Base-by-base conservation (phyloP, 92 coral and sea anemone species). In the Virgularia gustaviana region DNA sequence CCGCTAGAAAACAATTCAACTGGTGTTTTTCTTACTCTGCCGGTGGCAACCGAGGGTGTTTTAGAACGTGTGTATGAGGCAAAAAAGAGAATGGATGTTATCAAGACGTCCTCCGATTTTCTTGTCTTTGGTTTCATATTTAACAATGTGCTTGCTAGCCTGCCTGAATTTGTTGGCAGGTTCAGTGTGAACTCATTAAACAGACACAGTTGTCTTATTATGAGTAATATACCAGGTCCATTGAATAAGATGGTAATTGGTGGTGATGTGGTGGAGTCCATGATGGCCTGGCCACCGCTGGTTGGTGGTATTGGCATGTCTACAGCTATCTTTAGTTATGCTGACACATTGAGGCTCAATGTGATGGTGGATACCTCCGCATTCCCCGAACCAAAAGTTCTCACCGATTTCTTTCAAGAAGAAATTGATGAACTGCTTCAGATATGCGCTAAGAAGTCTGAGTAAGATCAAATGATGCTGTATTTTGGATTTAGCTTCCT, bases 201-300 rank as follows among this genome's bases (percentile, higher is more conserved):
- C 51, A 71, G 71, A 10, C 98, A 92, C 67, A 81, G 92, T 42
- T 90, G 90, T 25, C 44, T 92, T 77, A 89, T 92, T 29, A 85
- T 92, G 39, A 89, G 96, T 65, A 92, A 92, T 51, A 92, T 92
- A 6, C 98, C 98, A 0, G 98, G 98, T 3, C 98, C 98, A 0
- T 85, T 92, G 62, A 85, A 89, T 29, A 81, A 85, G 57, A 65
- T 89, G 73, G 96, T 83, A 74, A 79, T 92, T 63, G 79, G 75
- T 19, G 89, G 92, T 35, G 83, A 90, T 62, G 86, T 79, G 45
- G 87, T 92, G 16, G 90, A 76, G 49, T 72, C 88, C 43, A 85
- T 87, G 16, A 89, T 92, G 71, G 88, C 90, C 2, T 92, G 98
- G 98, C 98, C 98, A 4, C 98, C 98, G 19, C 49, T 88, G 78